Percentiles rank a stretch among this genome's conserved stretches.
phyloP scores from a whole-genome alignment of 2,888 invertebrate genomes.

The Ophion ventricosus region DNA sequence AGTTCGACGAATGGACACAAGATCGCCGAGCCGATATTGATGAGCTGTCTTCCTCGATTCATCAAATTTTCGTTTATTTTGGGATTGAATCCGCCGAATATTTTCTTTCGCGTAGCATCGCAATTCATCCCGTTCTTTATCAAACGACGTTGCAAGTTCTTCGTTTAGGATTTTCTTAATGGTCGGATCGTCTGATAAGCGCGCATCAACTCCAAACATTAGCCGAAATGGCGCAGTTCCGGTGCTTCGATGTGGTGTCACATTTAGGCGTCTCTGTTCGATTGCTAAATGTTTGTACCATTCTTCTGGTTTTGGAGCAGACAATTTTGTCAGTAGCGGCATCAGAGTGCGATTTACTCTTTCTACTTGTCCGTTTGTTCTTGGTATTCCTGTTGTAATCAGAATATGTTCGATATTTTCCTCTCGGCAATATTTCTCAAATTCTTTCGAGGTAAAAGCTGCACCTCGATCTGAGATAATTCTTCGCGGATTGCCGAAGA shows the following conservation, averaged over 20 bases:
- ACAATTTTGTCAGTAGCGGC: constrained; percentile 38
- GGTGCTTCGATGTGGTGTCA: constrained; percentile 20
- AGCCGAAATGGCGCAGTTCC: constrained; percentile 20
- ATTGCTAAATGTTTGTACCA: constrained; percentile 22
- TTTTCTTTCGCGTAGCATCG: constrained; percentile 18
- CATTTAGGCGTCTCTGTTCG: constrained; percentile 10
- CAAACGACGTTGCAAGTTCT: constrained; percentile 21
- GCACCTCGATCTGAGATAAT: constrained; percentile 79
- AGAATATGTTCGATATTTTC: constrained; percentile 25
- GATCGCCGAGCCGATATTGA: constrained; percentile 28
- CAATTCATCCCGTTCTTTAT: constrained; percentile 21
- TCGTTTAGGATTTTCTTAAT: constrained; percentile 11
- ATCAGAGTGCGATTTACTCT: constrained; percentile 31
- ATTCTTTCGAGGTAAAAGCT: constrained; percentile 75
- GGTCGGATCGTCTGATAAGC: constrained; percentile 17
- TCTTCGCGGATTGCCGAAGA: constrained; percentile 79
- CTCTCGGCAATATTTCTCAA: constrained; percentile 31
- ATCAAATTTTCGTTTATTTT: constrained; percentile 30
- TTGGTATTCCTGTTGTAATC: constrained; percentile 22
- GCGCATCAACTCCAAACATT: constrained; percentile 12
- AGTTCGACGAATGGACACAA: constrained; percentile 18
- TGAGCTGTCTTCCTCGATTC: constrained; percentile 17
- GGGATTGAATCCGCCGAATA: neutral
- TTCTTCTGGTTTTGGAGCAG: constrained; percentile 33
- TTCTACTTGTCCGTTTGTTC: constrained; percentile 33